phyloP scores from a whole-genome alignment of 1,140 invertebrate genomes.

The Lucilia cuprina region DNA sequence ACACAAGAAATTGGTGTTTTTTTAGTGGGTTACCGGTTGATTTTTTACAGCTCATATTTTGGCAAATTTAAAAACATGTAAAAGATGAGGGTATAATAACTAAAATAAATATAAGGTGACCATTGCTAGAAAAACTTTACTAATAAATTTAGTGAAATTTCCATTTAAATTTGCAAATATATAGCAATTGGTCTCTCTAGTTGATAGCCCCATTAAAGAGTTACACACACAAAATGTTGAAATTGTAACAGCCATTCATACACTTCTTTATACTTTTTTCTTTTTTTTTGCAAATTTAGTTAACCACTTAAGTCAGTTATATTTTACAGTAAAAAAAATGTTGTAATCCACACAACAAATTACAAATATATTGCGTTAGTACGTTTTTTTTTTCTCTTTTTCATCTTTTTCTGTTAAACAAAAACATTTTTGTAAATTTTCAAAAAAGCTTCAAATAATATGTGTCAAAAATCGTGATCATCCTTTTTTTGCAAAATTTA shows the following conservation, averaged over 20 bases:
- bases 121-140: background rate
- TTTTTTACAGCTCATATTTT: background rate
- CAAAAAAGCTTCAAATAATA: background rate
- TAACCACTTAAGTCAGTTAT: background rate
- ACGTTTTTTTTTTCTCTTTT: background rate
- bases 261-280: background rate
- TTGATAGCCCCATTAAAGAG: background rate
- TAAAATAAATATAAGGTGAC: background rate
- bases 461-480: constrained; percentile 33
- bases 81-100: background rate
- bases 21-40: background rate
- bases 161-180: background rate
- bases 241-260: constrained; percentile 5
- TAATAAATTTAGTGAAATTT: background rate
- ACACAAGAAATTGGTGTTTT: background rate
- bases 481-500: constrained; percentile 19
- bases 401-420: background rate
- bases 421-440: background rate
- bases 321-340: background rate
- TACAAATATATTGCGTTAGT: constrained; percentile 27
- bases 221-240: constrained; percentile 13
- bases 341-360: constrained; percentile 32
- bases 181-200: background rate
- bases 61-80: background rate
- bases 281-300: background rate